Percentiles rank a stretch among this genome's conserved stretches.
phyloP scores from a whole-genome alignment of 2,797 vertebrate genomes.

The Takifugu ocellatus region DNA sequence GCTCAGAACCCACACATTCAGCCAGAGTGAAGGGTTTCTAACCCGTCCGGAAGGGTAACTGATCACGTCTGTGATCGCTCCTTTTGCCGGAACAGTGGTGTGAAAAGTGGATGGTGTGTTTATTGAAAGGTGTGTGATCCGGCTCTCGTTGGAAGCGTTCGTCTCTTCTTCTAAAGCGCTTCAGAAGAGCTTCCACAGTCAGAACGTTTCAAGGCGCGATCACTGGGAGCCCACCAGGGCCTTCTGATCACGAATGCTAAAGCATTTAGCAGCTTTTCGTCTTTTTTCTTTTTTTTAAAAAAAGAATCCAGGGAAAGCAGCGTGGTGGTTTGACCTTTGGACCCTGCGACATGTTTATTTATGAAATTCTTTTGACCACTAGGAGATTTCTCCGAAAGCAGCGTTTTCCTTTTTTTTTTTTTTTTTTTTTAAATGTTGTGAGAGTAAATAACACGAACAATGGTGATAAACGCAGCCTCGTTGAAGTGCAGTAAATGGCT shows the following conservation, averaged over 20 bases:
- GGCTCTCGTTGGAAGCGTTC: neutral
- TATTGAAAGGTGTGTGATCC: too few relatives aligned
- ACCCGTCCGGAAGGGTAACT: slow-evolving; percentile 36
- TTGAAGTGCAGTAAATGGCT: too few relatives aligned
- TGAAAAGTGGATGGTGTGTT: too few relatives aligned
- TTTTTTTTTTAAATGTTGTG: slow-evolving; percentile 29
- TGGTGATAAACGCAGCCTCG: too few relatives aligned
- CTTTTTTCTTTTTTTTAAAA: too few relatives aligned
- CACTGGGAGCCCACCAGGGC: slow-evolving; percentile 38
- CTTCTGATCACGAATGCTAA: slow-evolving; percentile 36
- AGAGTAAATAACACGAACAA: slow-evolving; percentile 13
- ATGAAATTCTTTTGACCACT: slow-evolving; percentile 41
- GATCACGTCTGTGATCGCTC: slow-evolving; percentile 22
- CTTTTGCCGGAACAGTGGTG: too few relatives aligned
- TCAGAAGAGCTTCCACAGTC: slow-evolving; percentile 31
- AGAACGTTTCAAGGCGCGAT: slow-evolving; percentile 57
- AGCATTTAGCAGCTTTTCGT: slow-evolving; percentile 18
- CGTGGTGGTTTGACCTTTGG: slow-evolving; percentile 51
- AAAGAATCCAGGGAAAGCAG: slow-evolving; percentile 45
- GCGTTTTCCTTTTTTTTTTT: slow-evolving; percentile 5
- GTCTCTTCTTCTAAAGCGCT: neutral
- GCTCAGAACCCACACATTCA: slow-evolving; percentile 39
- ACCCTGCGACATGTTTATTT: slow-evolving; percentile 55
- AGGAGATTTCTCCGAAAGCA: slow-evolving; percentile 28
- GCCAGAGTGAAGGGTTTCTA: neutral